Conservation (phyloP, 2,797 vertebrate species). For the Sebastes variabilis region DNA sequence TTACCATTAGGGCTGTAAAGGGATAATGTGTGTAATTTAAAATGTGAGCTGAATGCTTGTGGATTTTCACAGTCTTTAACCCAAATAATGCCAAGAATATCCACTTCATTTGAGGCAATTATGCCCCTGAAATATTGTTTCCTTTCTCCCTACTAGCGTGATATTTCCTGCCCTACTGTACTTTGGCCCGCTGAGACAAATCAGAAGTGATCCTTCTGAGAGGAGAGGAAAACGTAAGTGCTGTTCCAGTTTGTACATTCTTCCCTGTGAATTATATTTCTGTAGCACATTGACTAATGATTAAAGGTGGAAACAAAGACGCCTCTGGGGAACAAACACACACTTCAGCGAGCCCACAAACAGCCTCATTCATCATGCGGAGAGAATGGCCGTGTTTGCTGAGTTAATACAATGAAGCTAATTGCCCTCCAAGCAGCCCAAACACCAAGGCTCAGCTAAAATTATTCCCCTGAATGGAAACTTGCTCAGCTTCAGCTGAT, state of each 20-base stretch:
- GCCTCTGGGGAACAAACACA: constrained; percentile 78
- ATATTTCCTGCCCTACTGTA: constrained; percentile 42
- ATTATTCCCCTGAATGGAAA: constrained; percentile 75
- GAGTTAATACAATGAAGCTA: constrained; percentile 84
- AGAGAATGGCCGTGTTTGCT: constrained; percentile 79
- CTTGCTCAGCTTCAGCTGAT: constrained; percentile 73
- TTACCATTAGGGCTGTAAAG: constrained; percentile 68
- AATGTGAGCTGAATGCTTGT: constrained; percentile 58
- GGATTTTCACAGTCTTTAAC: constrained; percentile 61
- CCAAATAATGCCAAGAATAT: constrained; percentile 62
- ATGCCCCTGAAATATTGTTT: constrained; percentile 56
- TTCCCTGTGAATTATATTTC: constrained; percentile 74
- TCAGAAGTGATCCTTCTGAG: constrained; percentile 52
- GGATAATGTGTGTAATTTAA: constrained; percentile 76
- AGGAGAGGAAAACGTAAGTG: constrained; percentile 44
- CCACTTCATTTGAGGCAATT: constrained; percentile 66
- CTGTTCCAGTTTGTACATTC: constrained; percentile 68
- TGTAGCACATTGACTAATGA: constrained; percentile 79
- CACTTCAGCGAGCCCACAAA: constrained; percentile 77
- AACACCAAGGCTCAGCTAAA: constrained; percentile 81
- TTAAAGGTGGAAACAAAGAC: constrained; percentile 81
- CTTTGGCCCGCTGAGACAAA: constrained; percentile 45
- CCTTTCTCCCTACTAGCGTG: constrained; percentile 17
- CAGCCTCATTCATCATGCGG: constrained; percentile 82
- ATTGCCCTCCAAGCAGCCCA: constrained; percentile 81